Evolutionary conservation across 2,888 invertebrate species (phyloP).

Genomic region (Microchrysa polita): DNA sequence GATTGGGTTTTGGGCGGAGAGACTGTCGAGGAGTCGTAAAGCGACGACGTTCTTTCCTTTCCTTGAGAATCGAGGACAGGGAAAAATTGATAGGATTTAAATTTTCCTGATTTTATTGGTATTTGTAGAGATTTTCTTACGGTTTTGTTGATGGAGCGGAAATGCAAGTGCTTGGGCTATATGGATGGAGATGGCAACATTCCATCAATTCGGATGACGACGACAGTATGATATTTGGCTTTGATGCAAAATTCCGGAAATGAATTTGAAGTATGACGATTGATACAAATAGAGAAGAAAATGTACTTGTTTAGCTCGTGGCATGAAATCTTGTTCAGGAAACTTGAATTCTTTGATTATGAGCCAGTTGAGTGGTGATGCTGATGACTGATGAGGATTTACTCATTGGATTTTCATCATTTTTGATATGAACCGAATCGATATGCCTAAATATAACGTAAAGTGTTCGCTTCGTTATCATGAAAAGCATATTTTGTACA

Average conservation of each 20-base stretch:
- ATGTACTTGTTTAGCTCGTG: too few relatives aligned
- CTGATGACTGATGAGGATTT: too few relatives aligned
- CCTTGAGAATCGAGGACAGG: neutral
- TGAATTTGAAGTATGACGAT: neutral
- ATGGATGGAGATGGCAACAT: neutral
- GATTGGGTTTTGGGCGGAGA: neutral
- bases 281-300: too few relatives aligned
- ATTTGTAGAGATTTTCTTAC: neutral
- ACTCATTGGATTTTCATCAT: too few relatives aligned
- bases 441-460: too few relatives aligned
- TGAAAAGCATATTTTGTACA: too few relatives aligned
- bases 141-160: conserved; percentile 3
- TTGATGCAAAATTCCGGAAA: neutral
- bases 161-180: conserved; percentile 14
- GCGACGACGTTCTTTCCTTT: neutral
- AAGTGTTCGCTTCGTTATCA: too few relatives aligned
- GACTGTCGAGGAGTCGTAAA: neutral
- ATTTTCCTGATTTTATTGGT: neutral
- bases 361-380: too few relatives aligned
- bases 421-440: too few relatives aligned
- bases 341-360: too few relatives aligned
- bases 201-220: neutral
- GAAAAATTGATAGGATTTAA: conserved; percentile 11
- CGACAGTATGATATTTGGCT: too few relatives aligned
- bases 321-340: too few relatives aligned